These are phyloP conservation scores for Oreotrochilus melanogaster DNA, from an alignment of 2,113 vertebrate genomes.

Conservation along the genomic window DNA sequence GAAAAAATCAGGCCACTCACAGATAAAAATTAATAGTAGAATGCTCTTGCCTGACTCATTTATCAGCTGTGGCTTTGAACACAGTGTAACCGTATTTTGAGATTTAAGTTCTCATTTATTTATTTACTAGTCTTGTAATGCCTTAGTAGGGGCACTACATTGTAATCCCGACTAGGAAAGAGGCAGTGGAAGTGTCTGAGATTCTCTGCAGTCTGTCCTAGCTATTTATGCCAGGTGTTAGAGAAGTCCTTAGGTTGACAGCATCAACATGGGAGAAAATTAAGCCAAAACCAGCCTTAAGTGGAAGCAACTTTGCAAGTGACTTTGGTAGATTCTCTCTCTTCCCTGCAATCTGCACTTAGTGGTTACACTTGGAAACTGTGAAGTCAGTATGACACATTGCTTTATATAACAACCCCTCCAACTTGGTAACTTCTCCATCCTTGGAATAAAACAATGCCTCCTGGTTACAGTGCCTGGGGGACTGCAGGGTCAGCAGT, in stretches of 20 bases:
- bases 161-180: neutral
- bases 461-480: neutral
- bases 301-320: neutral
- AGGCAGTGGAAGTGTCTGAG: neutral
- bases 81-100: neutral
- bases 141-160: neutral
- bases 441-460: neutral
- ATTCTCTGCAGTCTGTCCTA: neutral
- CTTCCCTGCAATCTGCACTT: neutral
- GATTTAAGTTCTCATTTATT: neutral
- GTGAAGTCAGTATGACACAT: neutral
- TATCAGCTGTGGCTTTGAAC: neutral
- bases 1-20: neutral
- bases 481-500: neutral
- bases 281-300: neutral
- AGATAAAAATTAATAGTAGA: neutral
- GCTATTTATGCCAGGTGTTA: neutral
- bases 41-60: neutral
- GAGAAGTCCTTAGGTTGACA: neutral
- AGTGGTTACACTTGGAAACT: neutral
- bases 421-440: neutral
- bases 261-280: neutral
- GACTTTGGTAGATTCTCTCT: neutral
- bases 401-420: neutral
- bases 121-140: neutral